phyloP scores from a whole-genome alignment of 2,888 invertebrate genomes.

The Clanis bilineata region DNA sequence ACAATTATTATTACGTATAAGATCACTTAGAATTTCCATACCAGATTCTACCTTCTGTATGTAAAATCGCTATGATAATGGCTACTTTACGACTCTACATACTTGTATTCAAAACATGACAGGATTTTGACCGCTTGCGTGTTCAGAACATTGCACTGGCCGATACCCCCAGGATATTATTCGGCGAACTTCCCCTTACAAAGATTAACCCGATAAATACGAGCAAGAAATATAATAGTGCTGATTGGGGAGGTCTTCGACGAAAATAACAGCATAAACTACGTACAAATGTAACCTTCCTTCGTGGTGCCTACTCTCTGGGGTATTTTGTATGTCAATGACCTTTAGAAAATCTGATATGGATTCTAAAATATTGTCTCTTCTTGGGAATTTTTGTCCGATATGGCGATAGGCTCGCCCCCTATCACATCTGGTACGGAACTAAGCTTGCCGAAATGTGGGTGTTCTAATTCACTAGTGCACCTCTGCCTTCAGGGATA shows the following conservation, averaged over 20 bases:
- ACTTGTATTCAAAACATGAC: conserved; percentile 45
- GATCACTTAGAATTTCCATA: neutral
- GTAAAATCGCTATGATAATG: neutral
- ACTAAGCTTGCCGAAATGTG: too few species aligned
- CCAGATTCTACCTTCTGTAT: neutral
- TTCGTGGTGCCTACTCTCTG: neutral
- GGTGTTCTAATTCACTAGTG: too few species aligned
- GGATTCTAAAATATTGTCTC: neutral
- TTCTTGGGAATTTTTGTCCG: neutral
- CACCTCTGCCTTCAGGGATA: too few species aligned
- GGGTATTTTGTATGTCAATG: neutral
- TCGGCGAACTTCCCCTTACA: conserved; percentile 24
- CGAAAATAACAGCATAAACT: conserved; percentile 18
- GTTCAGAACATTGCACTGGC: conserved; percentile 54
- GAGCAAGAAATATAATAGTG: conserved; percentile 15
- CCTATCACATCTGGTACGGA: neutral
- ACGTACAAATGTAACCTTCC: conserved; percentile 16
- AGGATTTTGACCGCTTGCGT: conserved; percentile 63
- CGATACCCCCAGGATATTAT: conserved; percentile 39
- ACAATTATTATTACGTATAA: too few species aligned
- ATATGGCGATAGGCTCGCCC: too few species aligned
- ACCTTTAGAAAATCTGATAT: neutral
- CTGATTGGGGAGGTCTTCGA: conserved; percentile 15
- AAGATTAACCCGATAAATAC: conserved; percentile 16
- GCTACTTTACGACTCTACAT: conserved; percentile 32